Conservation (phyloP, 2,113 vertebrate species). For the Crotalus helleri region DNA sequence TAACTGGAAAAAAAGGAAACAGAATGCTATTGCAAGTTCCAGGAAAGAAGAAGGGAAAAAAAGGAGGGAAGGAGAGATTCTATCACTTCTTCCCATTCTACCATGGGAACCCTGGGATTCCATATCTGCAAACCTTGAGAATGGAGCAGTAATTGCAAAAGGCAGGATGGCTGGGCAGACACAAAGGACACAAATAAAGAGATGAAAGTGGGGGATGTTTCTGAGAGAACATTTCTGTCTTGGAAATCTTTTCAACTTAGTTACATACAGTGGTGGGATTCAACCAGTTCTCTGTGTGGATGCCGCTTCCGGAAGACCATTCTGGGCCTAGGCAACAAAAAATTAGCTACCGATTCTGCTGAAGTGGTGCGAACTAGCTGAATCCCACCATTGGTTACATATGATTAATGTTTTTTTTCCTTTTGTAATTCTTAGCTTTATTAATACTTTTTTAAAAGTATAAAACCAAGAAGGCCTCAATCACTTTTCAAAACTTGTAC, state of each 20-base stretch:
- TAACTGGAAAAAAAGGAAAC: neutral
- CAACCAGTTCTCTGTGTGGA: too few relatives aligned
- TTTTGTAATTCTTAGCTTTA: conserved; percentile 30
- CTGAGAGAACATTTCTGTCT: neutral
- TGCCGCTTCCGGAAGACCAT: too few relatives aligned
- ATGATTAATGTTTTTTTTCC: conserved; percentile 31
- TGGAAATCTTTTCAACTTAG: neutral
- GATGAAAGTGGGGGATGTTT: neutral
- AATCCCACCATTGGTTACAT: conserved; percentile 31
- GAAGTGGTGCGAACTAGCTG: too few relatives aligned
- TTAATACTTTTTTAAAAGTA: conserved; percentile 40
- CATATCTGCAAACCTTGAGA: neutral
- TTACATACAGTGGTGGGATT: conserved; percentile 1
- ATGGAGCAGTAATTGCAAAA: neutral
- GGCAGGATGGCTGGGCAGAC: neutral
- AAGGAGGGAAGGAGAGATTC: neutral
- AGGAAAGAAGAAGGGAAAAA: neutral
- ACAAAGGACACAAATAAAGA: neutral
- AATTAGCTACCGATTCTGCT: too few relatives aligned
- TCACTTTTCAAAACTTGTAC: conserved; percentile 39
- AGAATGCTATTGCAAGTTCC: neutral
- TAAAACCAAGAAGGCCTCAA: conserved; percentile 44
- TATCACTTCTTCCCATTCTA: neutral
- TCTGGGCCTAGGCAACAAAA: too few relatives aligned
- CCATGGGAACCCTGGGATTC: neutral